Percentiles rank a stretch among this genome's conserved stretches.
These are phyloP conservation scores for Drosophila falleni DNA, from an alignment of 2,888 invertebrate species.

Conservation along the genomic window DNA sequence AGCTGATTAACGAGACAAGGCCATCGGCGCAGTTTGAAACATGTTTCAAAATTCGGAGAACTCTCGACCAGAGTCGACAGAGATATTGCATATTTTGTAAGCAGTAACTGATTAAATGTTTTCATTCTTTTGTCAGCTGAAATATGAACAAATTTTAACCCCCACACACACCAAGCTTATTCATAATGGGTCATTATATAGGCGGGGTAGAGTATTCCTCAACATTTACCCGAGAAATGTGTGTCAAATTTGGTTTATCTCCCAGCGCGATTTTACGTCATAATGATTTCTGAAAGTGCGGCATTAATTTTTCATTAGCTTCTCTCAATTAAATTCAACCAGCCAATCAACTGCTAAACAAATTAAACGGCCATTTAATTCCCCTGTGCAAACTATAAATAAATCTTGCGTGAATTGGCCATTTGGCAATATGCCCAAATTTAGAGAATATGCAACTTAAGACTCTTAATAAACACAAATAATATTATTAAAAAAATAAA, in stretches of 20 bases:
- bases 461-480: background rate
- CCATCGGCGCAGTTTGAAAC: conserved; percentile 54
- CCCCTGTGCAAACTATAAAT: conserved; percentile 36
- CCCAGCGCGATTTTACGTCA: conserved; percentile 25
- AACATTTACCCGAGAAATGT: conserved; percentile 30
- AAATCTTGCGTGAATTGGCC: conserved; percentile 35
- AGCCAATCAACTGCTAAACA: conserved; percentile 39
- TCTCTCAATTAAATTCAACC: conserved; percentile 49
- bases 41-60: conserved; percentile 62
- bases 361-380: conserved; percentile 56
- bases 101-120: conserved; percentile 42
- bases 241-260: conserved; percentile 51
- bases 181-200: conserved; percentile 42
- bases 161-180: conserved; percentile 16
- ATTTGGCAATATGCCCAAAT: conserved; percentile 45
- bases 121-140: conserved; percentile 34
- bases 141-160: conserved; percentile 34
- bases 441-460: conserved; percentile 9
- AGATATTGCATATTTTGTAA: conserved; percentile 44
- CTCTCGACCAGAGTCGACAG: conserved; percentile 11
- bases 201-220: conserved; percentile 19
- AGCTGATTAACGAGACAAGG: conserved; percentile 67
- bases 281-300: conserved; percentile 29
- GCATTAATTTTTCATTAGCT: conserved; percentile 53
- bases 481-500: background rate